phyloP scores from a whole-genome alignment of 2,113 vertebrate genomes.

The Nipponia nippon region DNA sequence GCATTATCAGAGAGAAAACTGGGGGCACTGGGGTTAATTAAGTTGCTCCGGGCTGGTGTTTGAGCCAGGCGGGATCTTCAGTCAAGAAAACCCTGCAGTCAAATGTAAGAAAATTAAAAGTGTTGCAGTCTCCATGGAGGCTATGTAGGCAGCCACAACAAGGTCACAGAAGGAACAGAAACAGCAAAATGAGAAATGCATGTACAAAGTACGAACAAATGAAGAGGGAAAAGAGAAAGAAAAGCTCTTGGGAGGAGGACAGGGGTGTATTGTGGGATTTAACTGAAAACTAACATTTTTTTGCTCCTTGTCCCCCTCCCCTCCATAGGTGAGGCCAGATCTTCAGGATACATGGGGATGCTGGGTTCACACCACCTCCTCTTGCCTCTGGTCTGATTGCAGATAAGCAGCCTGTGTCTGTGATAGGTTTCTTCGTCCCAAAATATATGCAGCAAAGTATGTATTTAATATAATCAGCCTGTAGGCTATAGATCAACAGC shows the following conservation, averaged over 20 bases:
- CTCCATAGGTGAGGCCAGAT: fast-evolving
- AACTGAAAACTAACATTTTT: not conserved
- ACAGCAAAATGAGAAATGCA: not conserved
- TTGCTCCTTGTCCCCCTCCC: not conserved
- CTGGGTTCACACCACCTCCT: not conserved
- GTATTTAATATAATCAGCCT: not conserved
- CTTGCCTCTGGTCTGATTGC: not conserved
- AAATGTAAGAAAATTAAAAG: not conserved
- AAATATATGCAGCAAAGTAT: not conserved
- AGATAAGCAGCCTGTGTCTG: not conserved
- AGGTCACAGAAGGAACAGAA: not conserved
- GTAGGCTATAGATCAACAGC: not conserved
- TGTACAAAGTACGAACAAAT: not conserved
- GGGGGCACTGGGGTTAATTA: not conserved
- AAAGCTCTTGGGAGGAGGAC: not conserved
- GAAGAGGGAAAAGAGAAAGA: not conserved
- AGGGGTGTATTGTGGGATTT: fast-evolving
- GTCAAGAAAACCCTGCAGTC: not conserved
- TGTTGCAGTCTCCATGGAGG: fast-evolving
- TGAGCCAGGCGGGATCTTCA: not conserved
- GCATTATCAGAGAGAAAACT: not conserved
- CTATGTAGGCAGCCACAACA: not conserved
- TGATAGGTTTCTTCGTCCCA: not conserved
- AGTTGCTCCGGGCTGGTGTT: not conserved
- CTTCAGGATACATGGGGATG: fast-evolving